Conservation (phyloP, 2,888 invertebrate genomes). For the Malachius bipustulatus region DNA sequence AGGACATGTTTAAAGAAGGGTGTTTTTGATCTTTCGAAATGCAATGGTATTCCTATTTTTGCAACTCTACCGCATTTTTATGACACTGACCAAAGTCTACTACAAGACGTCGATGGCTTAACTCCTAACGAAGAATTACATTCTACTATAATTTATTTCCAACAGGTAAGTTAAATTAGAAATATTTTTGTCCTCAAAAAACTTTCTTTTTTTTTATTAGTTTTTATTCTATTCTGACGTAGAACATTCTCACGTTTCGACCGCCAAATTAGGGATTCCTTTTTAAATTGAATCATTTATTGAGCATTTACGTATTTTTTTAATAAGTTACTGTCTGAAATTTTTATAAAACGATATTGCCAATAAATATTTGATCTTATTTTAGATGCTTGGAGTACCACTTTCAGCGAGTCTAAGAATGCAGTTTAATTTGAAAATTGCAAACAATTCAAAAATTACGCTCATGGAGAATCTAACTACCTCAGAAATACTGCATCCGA, state of each 20-base stretch:
- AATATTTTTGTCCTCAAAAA: too few species aligned
- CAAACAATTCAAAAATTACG: slow-evolving; percentile 51
- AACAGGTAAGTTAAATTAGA: slow-evolving; percentile 64
- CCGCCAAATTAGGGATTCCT: too few species aligned
- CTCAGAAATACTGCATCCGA: slow-evolving; percentile 51
- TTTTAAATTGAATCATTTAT: too few species aligned
- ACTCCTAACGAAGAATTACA: slow-evolving; percentile 57
- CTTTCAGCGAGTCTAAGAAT: slow-evolving; percentile 58
- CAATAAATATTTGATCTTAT: too few species aligned
- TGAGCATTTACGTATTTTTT: too few species aligned
- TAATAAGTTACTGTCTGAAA: too few species aligned
- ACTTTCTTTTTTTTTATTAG: not conserved
- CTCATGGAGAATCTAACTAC: slow-evolving; percentile 52
- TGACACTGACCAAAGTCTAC: slow-evolving; percentile 40
- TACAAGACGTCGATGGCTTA: slow-evolving; percentile 46
- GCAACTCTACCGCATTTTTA: slow-evolving; percentile 72
- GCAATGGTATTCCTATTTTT: slow-evolving; percentile 58
- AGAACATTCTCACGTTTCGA: too few species aligned
- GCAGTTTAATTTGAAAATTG: slow-evolving; percentile 59
- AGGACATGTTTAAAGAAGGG: slow-evolving; percentile 59
- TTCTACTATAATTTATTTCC: slow-evolving; percentile 62
- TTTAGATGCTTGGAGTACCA: slow-evolving; percentile 58
- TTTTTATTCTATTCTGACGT: not conserved
- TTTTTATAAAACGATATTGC: too few species aligned
- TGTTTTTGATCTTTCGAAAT: slow-evolving; percentile 54